A percentile compares a stretch with the other conserved stretches of the same genome.
phyloP scores from a whole-genome alignment of 2,797 vertebrate genomes.

The Thalassophryne amazonica region DNA sequence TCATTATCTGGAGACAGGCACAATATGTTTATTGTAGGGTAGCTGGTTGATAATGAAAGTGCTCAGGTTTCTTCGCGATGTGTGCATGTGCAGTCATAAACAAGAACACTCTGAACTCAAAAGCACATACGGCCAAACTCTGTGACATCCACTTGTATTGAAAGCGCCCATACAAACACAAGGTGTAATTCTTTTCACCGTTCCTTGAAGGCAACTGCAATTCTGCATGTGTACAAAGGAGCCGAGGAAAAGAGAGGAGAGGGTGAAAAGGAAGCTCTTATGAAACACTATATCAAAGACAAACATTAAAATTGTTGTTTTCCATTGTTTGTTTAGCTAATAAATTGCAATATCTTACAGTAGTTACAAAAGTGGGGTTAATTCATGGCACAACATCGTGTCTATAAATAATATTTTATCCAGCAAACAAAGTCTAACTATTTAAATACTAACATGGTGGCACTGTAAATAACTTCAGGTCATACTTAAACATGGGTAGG shows the following conservation, averaged over 20 bases:
- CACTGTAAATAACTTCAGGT: neutral
- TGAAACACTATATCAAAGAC: slow-evolving; percentile 33
- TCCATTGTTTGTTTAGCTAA: slow-evolving; percentile 32
- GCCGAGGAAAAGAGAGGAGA: neutral
- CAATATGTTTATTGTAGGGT: no score
- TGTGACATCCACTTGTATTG: slow-evolving; percentile 15
- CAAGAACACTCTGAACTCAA: slow-evolving; percentile 16
- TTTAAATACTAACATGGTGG: neutral
- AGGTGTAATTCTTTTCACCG: slow-evolving; percentile 19
- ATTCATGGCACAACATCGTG: no score
- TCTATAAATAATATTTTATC: slow-evolving; percentile 12
- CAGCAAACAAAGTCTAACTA: slow-evolving; percentile 2
- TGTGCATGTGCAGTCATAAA: slow-evolving; percentile 10
- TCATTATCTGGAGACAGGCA: no score
- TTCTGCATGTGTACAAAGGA: slow-evolving; percentile 22
- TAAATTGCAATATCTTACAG: slow-evolving; percentile 15
- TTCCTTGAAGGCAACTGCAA: slow-evolving; percentile 29
- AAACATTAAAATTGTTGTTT: slow-evolving; percentile 20
- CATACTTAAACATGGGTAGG: neutral
- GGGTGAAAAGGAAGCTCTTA: slow-evolving; percentile 13
- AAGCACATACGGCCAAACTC: slow-evolving; percentile 7
- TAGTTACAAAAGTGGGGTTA: neutral
- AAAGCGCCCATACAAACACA: slow-evolving; percentile 20
- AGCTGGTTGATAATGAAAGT: no score
- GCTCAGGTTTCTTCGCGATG: no score